These are phyloP conservation scores for Pelochelys cantorii DNA, from an alignment of 2,797 vertebrate species.

Conservation along the genomic window DNA sequence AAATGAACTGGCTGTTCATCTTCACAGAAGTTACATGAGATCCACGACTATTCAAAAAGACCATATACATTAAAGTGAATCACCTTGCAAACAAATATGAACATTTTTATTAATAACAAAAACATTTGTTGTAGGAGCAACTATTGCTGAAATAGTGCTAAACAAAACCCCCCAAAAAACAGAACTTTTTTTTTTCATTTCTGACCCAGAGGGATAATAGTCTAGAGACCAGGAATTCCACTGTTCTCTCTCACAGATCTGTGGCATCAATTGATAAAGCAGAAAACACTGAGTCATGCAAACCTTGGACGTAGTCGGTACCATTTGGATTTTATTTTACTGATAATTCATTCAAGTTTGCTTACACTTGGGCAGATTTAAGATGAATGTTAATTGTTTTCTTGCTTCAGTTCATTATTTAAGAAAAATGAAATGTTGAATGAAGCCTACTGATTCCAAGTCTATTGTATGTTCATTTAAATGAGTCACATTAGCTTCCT, in stretches of 20 bases:
- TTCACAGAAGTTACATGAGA: not conserved
- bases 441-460: not conserved
- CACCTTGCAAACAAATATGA: not conserved
- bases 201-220: not conserved
- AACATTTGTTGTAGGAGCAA: not conserved
- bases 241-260: not conserved
- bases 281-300: not conserved
- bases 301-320: not conserved
- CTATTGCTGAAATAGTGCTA: not conserved
- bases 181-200: not conserved
- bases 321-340: not conserved
- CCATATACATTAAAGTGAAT: not conserved
- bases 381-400: not conserved
- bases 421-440: not conserved
- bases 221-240: not conserved
- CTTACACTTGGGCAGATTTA: not conserved
- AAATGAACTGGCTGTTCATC: not conserved
- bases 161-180: not conserved
- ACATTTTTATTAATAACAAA: not conserved
- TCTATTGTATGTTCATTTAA: not conserved
- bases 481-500: not conserved
- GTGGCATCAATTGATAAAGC: not conserved
- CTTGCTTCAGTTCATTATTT: slow-evolving; percentile 10
- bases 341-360: fast-evolving
- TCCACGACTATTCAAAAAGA: not conserved